A percentile compares a stretch with the other conserved stretches of the same genome.
Conservation (phyloP, 2,113 vertebrate genomes). For the Channa maculata region DNA sequence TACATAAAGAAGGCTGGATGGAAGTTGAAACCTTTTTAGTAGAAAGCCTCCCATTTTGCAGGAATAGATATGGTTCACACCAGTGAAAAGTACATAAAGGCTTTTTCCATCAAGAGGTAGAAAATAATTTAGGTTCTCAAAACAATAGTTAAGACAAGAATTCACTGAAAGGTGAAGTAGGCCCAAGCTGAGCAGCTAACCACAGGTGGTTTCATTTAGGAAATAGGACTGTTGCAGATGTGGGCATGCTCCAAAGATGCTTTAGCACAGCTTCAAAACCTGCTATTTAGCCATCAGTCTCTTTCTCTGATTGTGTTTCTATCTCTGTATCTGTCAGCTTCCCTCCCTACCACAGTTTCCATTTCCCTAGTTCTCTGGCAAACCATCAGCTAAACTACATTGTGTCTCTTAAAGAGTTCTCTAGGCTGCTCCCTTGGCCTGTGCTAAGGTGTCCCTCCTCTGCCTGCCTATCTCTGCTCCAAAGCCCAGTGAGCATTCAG, state of each 20-base stretch:
- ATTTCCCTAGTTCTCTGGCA: conserved; percentile 10
- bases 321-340: not conserved
- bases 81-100: not conserved
- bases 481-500: conserved; percentile 33
- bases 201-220: conserved; percentile 23
- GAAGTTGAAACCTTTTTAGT: conserved; percentile 19
- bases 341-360: not conserved
- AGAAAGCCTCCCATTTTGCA: conserved; percentile 4
- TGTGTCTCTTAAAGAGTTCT: conserved; percentile 13
- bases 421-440: not conserved
- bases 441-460: conserved; percentile 15
- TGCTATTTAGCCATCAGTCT: conserved; percentile 15
- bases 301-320: conserved; percentile 24
- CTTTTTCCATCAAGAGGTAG: not conserved
- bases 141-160: conserved; percentile 35
- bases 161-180: conserved; percentile 40
- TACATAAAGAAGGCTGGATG: conserved; percentile 5
- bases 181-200: conserved; percentile 28
- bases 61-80: too few species aligned
- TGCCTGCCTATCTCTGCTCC: not conserved
- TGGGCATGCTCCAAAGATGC: conserved; percentile 49
- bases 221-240: conserved; percentile 40
- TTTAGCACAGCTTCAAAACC: conserved; percentile 42
- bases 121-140: conserved; percentile 18
- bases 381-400: conserved; percentile 27